Evolutionary conservation across 2,888 invertebrate genomes (phyloP).

Genomic region (Encarsia formosa): DNA sequence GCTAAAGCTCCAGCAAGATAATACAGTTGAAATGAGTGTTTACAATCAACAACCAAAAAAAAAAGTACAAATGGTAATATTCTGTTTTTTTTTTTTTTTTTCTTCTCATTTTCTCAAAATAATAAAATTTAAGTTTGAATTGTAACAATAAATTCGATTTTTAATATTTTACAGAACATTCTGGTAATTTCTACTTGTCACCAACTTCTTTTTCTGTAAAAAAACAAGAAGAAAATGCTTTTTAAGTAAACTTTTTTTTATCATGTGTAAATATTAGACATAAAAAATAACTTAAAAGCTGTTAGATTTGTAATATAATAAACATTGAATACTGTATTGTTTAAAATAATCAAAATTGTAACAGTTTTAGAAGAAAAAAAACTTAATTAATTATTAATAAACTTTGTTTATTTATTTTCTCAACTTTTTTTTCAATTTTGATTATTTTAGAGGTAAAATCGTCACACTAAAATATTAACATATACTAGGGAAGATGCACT

Average conservation of each 20-base stretch:
- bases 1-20: conserved; percentile 46
- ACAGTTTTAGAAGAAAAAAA: too few species aligned
- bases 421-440: too few species aligned
- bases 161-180: conserved; percentile 22
- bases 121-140: conserved; percentile 6
- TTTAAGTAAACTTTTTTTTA: not conserved
- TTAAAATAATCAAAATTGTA: too few species aligned
- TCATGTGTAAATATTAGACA: conserved; percentile 8
- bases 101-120: too few species aligned
- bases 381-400: too few species aligned
- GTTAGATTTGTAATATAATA: too few species aligned
- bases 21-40: conserved; percentile 40
- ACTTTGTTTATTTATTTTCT: too few species aligned
- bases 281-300: conserved; percentile 10
- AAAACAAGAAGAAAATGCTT: conserved; percentile 9
- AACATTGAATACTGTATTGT: too few species aligned
- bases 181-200: conserved; percentile 24
- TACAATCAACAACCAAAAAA: conserved; percentile 25
- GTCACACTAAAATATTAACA: too few species aligned
- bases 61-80: conserved; percentile 19
- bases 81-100: conserved; percentile 22
- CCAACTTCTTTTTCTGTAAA: conserved; percentile 17
- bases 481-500: too few species aligned
- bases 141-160: conserved; percentile 9
- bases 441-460: too few species aligned